These are phyloP conservation scores for Drosophila rubida DNA, from an alignment of 2,888 invertebrate species.

Conservation along the genomic window DNA sequence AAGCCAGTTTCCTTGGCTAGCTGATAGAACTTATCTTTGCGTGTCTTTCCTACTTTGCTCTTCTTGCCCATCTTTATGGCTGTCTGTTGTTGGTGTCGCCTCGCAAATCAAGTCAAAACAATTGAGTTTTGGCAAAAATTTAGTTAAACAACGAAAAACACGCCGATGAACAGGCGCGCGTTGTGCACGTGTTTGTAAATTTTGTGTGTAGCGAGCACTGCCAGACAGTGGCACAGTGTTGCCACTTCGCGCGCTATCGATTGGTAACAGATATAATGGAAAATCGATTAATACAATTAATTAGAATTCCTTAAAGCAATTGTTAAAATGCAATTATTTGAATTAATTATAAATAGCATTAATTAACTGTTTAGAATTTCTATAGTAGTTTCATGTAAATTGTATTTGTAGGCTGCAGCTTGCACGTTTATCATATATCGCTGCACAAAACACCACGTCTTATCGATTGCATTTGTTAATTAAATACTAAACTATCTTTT, in stretches of 20 bases:
- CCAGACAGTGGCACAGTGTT: slow-evolving; percentile 28
- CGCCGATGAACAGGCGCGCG: slow-evolving; percentile 40
- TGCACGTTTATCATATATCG: too few relatives aligned
- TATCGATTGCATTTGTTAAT: too few relatives aligned
- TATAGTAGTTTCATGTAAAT: too few relatives aligned
- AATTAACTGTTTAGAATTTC: too few relatives aligned
- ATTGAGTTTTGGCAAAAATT: neutral
- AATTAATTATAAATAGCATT: too few relatives aligned
- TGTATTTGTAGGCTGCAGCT: too few relatives aligned
- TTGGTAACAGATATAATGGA: neutral
- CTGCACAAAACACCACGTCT: too few relatives aligned
- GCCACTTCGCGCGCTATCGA: slow-evolving; percentile 16
- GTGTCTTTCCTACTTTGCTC: slow-evolving; percentile 97
- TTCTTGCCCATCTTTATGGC: slow-evolving; percentile 93
- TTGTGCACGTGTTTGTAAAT: slow-evolving; percentile 53
- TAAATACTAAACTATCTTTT: neutral
- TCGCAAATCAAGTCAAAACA: slow-evolving; percentile 12
- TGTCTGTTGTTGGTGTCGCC: slow-evolving; percentile 81
- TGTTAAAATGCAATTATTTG: too few relatives aligned
- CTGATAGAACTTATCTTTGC: slow-evolving; percentile 99
- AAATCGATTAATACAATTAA: too few relatives aligned
- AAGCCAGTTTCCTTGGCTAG: slow-evolving; percentile 99
- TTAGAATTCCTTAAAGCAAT: too few relatives aligned
- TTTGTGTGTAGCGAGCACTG: slow-evolving; percentile 29
- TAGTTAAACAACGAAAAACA: slow-evolving; percentile 36